phyloP scores from a whole-genome alignment of 2,888 invertebrate genomes.

The Bellardia pandia region DNA sequence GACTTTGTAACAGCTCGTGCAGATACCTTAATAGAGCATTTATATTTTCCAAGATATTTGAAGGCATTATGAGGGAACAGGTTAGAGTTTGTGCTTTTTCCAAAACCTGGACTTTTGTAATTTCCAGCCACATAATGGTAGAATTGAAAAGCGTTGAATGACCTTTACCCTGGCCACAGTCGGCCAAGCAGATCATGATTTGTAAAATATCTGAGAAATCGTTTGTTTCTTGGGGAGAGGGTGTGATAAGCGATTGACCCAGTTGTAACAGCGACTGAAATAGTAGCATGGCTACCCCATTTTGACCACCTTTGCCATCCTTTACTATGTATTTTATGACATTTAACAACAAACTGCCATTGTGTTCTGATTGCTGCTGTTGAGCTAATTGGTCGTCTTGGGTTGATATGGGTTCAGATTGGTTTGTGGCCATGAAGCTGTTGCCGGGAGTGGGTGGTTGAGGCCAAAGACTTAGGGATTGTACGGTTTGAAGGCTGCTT shows the following conservation, averaged over 20 bases:
- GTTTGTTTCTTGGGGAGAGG: conserved; percentile 87
- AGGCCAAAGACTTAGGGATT: conserved; percentile 81
- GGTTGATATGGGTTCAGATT: conserved; percentile 77
- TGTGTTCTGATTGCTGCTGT: conserved; percentile 86
- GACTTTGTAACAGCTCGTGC: conserved; percentile 87
- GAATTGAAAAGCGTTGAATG: conserved; percentile 93
- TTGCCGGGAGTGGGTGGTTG: conserved; percentile 76
- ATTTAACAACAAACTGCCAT: conserved; percentile 88
- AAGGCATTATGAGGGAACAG: conserved; percentile 74
- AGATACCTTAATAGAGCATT: conserved; percentile 94
- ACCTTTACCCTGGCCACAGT: conserved; percentile 90
- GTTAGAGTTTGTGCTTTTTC: conserved; percentile 78
- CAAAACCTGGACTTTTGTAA: conserved; percentile 86
- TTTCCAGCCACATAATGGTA: conserved; percentile 91
- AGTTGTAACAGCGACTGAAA: conserved; percentile 90
- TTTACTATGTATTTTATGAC: conserved; percentile 90
- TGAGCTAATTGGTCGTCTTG: conserved; percentile 81
- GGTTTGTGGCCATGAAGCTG: conserved; percentile 84
- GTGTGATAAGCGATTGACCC: conserved; percentile 88
- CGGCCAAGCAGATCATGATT: conserved; percentile 93
- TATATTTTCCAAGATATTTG: conserved; percentile 89
- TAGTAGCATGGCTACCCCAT: conserved; percentile 84
- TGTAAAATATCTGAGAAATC: conserved; percentile 91
- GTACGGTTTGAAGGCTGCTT: conserved; percentile 74
- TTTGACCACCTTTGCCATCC: conserved; percentile 84